Evolutionary conservation across 23 tunicate genomes (phyloP).

Genomic region (Styela plicata): DNA sequence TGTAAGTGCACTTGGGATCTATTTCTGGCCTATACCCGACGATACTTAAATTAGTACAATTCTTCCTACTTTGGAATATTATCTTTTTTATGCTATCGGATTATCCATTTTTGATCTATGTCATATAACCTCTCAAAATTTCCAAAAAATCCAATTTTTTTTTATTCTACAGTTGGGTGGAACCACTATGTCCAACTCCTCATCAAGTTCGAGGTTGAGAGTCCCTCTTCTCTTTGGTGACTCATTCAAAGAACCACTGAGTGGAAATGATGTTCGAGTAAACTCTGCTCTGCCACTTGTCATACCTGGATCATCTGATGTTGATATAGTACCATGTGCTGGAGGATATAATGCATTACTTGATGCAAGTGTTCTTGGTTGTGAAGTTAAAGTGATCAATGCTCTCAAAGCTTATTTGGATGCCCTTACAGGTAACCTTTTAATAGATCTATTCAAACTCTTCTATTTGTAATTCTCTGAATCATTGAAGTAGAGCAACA

Average conservation of each 20-base stretch:
- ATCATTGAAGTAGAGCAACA: too few relatives aligned
- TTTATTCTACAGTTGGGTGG: conserved; percentile 67
- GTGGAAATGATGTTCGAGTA: conserved; percentile 53
- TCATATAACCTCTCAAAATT: too few relatives aligned
- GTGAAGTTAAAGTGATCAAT: conserved; percentile 49
- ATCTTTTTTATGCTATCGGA: too few relatives aligned
- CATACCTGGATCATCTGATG: conserved; percentile 35
- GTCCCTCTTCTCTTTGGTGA: conserved; percentile 69
- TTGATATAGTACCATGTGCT: conserved; percentile 52
- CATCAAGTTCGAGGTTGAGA: conserved; percentile 41
- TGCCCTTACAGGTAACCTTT: conserved; percentile 63
- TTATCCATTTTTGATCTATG: too few relatives aligned
- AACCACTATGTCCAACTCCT: conserved; percentile 49
- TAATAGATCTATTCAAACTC: too few relatives aligned
- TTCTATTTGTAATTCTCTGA: too few relatives aligned
- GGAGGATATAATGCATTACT: conserved; percentile 78
- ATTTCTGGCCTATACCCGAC: too few relatives aligned
- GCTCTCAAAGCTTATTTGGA: conserved; percentile 53
- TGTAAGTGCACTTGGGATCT: too few relatives aligned
- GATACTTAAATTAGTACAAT: too few relatives aligned
- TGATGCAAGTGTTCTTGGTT: conserved; percentile 47
- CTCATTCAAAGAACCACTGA: conserved; percentile 69
- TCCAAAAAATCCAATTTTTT: too few relatives aligned
- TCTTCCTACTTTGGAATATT: too few relatives aligned
- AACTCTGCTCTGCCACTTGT: conserved; percentile 41